phyloP scores from a whole-genome alignment of 2,113 vertebrate genomes.

The Meles meles region DNA sequence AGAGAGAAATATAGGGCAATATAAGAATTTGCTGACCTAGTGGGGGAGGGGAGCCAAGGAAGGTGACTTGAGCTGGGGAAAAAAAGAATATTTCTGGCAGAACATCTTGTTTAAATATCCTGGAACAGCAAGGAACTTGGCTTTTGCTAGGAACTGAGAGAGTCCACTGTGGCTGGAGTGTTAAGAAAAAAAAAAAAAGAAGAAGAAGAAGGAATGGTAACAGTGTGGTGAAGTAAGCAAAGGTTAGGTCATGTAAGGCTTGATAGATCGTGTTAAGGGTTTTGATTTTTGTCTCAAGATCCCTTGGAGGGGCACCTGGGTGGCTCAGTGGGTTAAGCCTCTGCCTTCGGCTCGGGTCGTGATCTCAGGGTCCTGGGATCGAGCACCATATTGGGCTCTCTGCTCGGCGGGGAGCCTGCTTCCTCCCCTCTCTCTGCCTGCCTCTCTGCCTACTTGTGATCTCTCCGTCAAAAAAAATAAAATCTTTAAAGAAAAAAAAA shows the following conservation, averaged over 20 bases:
- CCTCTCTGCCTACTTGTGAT: no score
- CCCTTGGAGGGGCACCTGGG: no score
- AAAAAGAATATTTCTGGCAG: constrained; percentile 59
- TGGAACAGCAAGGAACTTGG: neutral
- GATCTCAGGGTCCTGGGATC: no score
- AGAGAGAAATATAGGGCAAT: constrained; percentile 7
- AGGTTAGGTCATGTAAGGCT: neutral
- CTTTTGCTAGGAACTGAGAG: constrained; percentile 37
- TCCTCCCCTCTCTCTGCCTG: no score
- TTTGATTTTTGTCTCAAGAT: constrained; percentile 9
- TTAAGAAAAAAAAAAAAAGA: neutral
- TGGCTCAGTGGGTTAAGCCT: no score
- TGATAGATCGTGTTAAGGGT: neutral
- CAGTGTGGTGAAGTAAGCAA: neutral
- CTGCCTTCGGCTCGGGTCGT: no score
- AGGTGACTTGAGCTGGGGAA: constrained; percentile 3
- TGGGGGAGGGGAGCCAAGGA: neutral
- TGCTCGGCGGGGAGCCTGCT: no score
- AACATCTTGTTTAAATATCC: constrained; percentile 55
- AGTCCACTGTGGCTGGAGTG: neutral
- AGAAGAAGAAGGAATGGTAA: neutral
- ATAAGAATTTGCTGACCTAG: neutral
- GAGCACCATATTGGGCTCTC: no score
- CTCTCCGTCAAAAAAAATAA: no score
- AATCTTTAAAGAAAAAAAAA: no score